phyloP scores from a whole-genome alignment of 2,797 vertebrate species.

The Malacoraja senta region DNA sequence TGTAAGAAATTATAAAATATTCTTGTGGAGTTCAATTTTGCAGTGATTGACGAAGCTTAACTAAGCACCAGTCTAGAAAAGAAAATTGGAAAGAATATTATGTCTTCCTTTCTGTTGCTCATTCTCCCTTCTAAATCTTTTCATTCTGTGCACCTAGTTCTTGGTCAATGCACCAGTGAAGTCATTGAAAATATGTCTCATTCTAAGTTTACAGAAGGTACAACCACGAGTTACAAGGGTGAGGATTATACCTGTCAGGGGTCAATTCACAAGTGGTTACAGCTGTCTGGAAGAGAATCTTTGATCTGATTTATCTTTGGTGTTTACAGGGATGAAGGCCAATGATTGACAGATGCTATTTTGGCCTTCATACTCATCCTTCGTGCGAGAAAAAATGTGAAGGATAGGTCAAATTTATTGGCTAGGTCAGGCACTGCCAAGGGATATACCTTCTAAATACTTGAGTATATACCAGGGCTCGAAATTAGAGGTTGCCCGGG shows the following conservation, averaged over 20 bases:
- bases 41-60: background rate
- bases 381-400: background rate
- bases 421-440: background rate
- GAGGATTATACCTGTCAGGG: background rate
- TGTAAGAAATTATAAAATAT: background rate
- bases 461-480: too few species aligned
- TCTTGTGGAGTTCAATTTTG: background rate
- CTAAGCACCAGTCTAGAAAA: background rate
- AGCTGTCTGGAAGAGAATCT: background rate
- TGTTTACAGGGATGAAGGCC: background rate
- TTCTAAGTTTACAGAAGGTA: background rate
- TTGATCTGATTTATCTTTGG: background rate
- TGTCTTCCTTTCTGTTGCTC: background rate
- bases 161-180: background rate
- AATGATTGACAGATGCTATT: background rate
- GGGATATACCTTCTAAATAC: background rate
- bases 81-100: background rate
- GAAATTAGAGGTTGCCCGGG: too few species aligned
- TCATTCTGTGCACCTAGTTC: slow-evolving; percentile 9
- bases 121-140: background rate
- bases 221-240: background rate
- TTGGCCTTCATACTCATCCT: background rate
- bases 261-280: background rate
- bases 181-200: background rate
- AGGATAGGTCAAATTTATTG: background rate